Conservation (phyloP, 2,113 vertebrate species). For the Arizona elegans region DNA sequence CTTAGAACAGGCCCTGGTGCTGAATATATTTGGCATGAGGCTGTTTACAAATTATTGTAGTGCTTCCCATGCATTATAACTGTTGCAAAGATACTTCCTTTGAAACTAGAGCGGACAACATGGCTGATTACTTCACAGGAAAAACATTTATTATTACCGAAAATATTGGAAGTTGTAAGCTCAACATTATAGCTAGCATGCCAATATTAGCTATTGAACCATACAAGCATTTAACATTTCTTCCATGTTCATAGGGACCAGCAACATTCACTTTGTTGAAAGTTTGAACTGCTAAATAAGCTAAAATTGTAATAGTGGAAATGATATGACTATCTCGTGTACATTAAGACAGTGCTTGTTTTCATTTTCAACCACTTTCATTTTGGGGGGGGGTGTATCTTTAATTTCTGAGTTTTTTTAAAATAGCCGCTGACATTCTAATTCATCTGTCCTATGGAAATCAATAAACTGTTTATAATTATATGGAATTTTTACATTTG, state of each 20-base stretch:
- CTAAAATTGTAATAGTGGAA: background rate
- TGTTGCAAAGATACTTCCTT: background rate
- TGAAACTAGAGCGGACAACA: background rate
- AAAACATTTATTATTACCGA: background rate
- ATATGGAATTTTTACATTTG: background rate
- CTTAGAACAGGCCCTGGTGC: background rate
- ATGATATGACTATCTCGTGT: background rate
- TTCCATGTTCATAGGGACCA: background rate
- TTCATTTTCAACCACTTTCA: background rate
- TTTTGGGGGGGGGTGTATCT: background rate
- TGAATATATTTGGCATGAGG: background rate
- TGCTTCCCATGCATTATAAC: background rate
- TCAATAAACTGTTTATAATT: background rate
- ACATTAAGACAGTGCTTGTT: background rate
- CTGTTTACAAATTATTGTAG: background rate
- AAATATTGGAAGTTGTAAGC: background rate
- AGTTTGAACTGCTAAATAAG: background rate
- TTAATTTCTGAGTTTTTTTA: background rate
- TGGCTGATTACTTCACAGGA: background rate
- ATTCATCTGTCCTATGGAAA: background rate
- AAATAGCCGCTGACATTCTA: background rate
- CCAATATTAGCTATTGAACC: background rate
- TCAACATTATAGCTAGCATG: background rate
- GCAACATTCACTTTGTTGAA: no score
- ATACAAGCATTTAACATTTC: background rate